Conservation (phyloP, 2,888 invertebrate genomes). For the Drosophila atripex region DNA sequence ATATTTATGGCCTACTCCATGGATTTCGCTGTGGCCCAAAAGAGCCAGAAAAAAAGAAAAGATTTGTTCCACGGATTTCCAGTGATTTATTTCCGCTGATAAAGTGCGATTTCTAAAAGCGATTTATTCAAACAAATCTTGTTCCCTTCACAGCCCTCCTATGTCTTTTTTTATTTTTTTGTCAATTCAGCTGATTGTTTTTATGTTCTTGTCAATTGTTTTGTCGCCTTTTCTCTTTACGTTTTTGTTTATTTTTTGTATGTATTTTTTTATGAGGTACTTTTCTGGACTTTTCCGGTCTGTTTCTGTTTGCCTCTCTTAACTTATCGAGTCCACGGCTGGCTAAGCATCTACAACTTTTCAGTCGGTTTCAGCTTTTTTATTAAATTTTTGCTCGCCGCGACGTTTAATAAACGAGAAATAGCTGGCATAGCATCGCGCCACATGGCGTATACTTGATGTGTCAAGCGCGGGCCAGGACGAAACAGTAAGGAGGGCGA, state of each 20-base stretch:
- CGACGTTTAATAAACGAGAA: constrained; percentile 46
- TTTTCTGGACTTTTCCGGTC: not conserved
- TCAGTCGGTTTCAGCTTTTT: constrained; percentile 18
- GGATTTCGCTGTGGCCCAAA: not conserved
- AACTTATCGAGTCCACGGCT: constrained; percentile 20
- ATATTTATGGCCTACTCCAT: constrained; percentile 21
- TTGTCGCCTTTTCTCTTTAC: constrained; percentile 18
- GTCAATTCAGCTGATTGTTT: constrained; percentile 22
- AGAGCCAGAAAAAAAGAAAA: not conserved
- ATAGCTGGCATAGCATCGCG: constrained; percentile 38
- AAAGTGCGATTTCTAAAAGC: constrained; percentile 56
- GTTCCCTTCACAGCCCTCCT: not conserved
- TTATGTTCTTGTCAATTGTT: constrained; percentile 30
- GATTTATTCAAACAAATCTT: constrained; percentile 52
- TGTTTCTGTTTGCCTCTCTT: not conserved
- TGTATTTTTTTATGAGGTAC: constrained; percentile 7
- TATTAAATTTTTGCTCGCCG: constrained; percentile 37
- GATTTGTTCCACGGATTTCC: constrained; percentile 4
- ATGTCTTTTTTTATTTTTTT: not conserved
- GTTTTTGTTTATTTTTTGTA: not conserved
- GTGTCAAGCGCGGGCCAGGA: constrained; percentile 29
- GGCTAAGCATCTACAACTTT: constrained; percentile 21
- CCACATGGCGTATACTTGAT: constrained; percentile 43
- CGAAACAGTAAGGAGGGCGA: not conserved
- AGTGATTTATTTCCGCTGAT: constrained; percentile 57